Conservation (phyloP, 2,113 vertebrate species). For the Neolamprologus toae region DNA sequence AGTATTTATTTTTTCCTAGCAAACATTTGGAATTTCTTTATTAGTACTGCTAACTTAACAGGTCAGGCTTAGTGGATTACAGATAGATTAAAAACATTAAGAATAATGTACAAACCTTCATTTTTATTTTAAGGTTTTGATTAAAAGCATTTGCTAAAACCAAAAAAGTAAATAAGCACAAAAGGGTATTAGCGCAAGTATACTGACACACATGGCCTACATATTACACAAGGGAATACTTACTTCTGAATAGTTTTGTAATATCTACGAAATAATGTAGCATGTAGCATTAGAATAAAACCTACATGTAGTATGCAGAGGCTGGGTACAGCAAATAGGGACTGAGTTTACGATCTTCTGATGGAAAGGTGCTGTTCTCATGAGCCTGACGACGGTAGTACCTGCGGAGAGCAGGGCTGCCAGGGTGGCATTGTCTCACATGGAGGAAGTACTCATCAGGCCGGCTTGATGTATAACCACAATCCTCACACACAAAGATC, state of each 20-base stretch:
- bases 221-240: neutral
- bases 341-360: slow-evolving; percentile 37
- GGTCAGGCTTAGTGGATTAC: neutral
- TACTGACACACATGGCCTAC: neutral
- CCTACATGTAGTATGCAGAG: slow-evolving; percentile 61
- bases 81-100: neutral
- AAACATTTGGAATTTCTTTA: neutral
- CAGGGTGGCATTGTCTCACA: slow-evolving; percentile 68
- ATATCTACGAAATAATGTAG: neutral
- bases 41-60: neutral
- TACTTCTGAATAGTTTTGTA: neutral
- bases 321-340: slow-evolving; percentile 64
- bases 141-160: neutral
- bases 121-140: neutral
- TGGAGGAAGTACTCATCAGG: slow-evolving; percentile 78
- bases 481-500: slow-evolving; percentile 87
- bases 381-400: slow-evolving; percentile 69
- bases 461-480: slow-evolving; percentile 78
- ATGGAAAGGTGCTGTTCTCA: slow-evolving; percentile 30
- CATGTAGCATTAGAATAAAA: neutral
- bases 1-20: neutral
- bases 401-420: slow-evolving; percentile 63
- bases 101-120: neutral
- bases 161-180: neutral
- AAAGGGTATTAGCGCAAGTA: neutral